Evolutionary conservation across 2,888 invertebrate genomes (phyloP).

Genomic region (Syrphus vitripennis): DNA sequence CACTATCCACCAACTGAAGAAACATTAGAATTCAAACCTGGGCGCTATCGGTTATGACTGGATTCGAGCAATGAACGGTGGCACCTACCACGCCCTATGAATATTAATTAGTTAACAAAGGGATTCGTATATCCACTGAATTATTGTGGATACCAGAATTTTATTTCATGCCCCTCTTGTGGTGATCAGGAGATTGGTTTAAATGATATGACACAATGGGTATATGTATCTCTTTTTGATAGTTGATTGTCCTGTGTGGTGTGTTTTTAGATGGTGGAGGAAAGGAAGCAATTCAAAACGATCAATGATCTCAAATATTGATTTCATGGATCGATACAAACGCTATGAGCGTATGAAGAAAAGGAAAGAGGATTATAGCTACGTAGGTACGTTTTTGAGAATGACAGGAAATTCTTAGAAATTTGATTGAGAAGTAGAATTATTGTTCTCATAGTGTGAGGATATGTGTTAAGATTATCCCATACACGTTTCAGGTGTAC

Average conservation of each 20-base stretch:
- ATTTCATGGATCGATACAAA: slow-evolving; percentile 42
- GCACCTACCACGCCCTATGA: slow-evolving; percentile 63
- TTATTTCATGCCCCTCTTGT: slow-evolving; percentile 17
- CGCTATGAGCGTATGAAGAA: background rate
- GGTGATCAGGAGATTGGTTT: slow-evolving; percentile 52
- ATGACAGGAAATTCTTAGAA: slow-evolving; percentile 23
- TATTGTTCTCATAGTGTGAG: slow-evolving; percentile 15
- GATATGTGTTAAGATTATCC: slow-evolving; percentile 26
- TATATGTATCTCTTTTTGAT: slow-evolving; percentile 1
- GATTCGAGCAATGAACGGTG: slow-evolving; percentile 62
- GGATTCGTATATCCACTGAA: background rate
- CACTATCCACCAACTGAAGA: background rate
- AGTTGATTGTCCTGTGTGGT: slow-evolving; percentile 46
- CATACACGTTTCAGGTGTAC: slow-evolving; percentile 30
- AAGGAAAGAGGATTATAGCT: background rate
- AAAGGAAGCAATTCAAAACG: slow-evolving; percentile 53
- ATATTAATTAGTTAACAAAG: slow-evolving; percentile 52
- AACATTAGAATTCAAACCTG: slow-evolving; percentile 60
- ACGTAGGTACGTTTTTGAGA: background rate
- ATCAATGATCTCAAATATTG: slow-evolving; percentile 66
- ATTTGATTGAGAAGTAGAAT: background rate
- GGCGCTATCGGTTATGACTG: slow-evolving; percentile 62
- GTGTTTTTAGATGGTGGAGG: background rate
- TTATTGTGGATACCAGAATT: background rate
- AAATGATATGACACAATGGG: slow-evolving; percentile 40